Conservation (phyloP, 2,113 vertebrate species). For the Albula glossodonta region DNA sequence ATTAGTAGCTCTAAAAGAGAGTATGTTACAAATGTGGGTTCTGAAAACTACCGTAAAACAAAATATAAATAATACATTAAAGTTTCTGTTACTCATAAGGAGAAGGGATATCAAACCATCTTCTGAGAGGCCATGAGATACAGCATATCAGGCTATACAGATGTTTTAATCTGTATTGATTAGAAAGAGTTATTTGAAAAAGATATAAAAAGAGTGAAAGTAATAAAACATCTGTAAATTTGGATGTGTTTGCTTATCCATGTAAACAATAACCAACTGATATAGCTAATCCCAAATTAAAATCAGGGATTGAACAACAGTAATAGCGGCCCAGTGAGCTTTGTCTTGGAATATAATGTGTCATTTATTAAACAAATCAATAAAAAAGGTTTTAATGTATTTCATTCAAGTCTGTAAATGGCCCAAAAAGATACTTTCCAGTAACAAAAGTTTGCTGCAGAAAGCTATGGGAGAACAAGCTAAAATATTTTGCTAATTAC, state of each 20-base stretch:
- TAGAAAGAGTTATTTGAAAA: background rate
- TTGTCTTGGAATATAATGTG: background rate
- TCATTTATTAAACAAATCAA: background rate
- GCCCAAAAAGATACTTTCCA: background rate
- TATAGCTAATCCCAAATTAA: background rate
- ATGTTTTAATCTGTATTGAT: too few relatives aligned
- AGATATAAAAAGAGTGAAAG: background rate
- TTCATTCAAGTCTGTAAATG: background rate
- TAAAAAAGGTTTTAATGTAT: background rate
- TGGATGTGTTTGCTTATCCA: background rate
- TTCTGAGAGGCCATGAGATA: too few relatives aligned
- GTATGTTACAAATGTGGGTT: conserved; percentile 10
- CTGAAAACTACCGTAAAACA: conserved; percentile 34
- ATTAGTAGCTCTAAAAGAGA: conserved; percentile 28
- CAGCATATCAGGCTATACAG: too few relatives aligned
- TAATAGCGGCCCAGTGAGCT: background rate
- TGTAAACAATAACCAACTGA: background rate
- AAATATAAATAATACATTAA: conserved; percentile 12
- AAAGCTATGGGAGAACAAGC: background rate
- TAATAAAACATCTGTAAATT: background rate
- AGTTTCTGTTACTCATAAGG: background rate
- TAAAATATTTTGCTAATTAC: background rate
- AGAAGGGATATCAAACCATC: background rate
- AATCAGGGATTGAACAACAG: background rate
- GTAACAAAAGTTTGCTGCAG: background rate